A percentile compares a stretch with the other conserved stretches of the same genome.
Evolutionary conservation across 2,797 vertebrate genomes (phyloP).

Genomic region (Karalla daura): DNA sequence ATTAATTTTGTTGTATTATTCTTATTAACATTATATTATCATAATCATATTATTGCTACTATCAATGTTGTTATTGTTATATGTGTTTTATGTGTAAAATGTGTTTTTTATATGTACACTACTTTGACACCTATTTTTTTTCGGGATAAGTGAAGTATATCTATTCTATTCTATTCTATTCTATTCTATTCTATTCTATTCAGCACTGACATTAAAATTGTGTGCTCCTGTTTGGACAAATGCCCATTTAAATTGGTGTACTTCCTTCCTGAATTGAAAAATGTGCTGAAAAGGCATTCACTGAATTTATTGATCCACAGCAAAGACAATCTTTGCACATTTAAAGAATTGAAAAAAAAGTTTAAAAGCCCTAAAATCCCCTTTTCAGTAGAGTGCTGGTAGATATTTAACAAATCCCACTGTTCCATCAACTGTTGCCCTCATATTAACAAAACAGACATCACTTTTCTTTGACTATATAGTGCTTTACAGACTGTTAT

Average conservation of each 20-base stretch:
- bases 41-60: too few species aligned
- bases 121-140: too few species aligned
- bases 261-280: neutral
- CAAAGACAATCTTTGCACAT: neutral
- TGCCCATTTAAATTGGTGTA: constrained; percentile 23
- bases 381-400: neutral
- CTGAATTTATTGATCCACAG: constrained; percentile 11
- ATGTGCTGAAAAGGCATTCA: constrained; percentile 28
- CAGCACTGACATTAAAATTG: neutral
- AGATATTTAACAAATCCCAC: neutral
- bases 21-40: too few species aligned
- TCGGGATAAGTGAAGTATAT: too few species aligned
- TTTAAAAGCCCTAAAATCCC: neutral
- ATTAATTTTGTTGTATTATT: too few species aligned
- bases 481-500: neutral
- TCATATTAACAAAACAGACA: neutral
- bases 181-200: too few species aligned
- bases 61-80: too few species aligned
- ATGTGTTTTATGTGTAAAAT: too few species aligned
- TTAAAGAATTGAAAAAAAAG: constrained; percentile 13
- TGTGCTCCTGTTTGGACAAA: constrained; percentile 16
- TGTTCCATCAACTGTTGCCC: neutral
- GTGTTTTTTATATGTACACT: too few species aligned
- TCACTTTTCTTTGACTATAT: neutral
- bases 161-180: too few species aligned